phyloP scores from a whole-genome alignment of 2,113 vertebrate genomes.

The Cephalopholis sonnerati region DNA sequence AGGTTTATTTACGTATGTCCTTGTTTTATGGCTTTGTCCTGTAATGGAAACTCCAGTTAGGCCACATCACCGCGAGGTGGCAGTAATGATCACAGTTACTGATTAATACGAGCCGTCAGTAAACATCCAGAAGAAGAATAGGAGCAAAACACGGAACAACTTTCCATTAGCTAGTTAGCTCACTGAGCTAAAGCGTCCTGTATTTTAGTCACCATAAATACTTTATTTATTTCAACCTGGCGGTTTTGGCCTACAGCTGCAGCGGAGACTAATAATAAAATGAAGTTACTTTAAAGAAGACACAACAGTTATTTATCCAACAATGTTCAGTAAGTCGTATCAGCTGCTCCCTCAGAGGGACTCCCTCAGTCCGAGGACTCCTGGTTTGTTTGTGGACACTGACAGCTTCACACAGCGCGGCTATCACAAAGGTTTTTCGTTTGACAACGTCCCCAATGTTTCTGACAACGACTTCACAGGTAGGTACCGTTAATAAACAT shows the following conservation, averaged over 20 bases:
- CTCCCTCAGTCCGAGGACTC: slow-evolving; percentile 70
- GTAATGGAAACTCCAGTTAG: neutral
- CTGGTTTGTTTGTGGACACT: slow-evolving; percentile 81
- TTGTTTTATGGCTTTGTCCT: neutral
- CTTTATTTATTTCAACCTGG: neutral
- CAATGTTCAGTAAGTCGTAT: slow-evolving; percentile 85
- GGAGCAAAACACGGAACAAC: slow-evolving; percentile 63
- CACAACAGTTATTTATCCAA: neutral
- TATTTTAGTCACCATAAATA: neutral
- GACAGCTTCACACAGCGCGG: slow-evolving; percentile 64
- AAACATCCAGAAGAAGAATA: slow-evolving; percentile 26
- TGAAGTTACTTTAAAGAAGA: neutral
- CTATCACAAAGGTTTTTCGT: slow-evolving; percentile 77
- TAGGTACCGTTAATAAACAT: slow-evolving; percentile 35
- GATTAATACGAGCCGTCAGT: neutral
- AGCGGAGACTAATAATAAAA: neutral
- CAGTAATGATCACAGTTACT: neutral
- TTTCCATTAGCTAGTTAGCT: neutral
- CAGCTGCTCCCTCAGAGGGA: slow-evolving; percentile 86
- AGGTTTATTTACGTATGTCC: neutral
- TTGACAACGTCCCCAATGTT: slow-evolving; percentile 84
- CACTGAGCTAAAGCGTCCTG: neutral
- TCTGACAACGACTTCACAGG: slow-evolving; percentile 79
- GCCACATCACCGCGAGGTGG: slow-evolving; percentile 17
- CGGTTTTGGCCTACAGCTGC: neutral